These are phyloP conservation scores for Apodemia duryi DNA, from an alignment of 2,888 invertebrate genomes.

Conservation along the genomic window DNA sequence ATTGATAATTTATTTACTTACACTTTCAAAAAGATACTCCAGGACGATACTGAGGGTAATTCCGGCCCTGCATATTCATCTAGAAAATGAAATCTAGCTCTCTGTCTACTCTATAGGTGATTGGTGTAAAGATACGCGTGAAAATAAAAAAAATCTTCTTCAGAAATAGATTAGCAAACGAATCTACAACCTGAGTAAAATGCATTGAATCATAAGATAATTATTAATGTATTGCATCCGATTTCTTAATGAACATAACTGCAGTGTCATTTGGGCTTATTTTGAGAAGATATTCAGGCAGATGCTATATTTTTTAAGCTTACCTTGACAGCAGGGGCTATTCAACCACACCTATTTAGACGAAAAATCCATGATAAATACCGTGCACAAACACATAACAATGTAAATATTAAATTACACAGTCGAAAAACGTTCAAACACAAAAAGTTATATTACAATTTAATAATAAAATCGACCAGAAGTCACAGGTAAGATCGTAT, in stretches of 20 bases:
- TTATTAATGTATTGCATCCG: not conserved
- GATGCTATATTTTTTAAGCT: not conserved
- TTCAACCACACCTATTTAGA: not conserved
- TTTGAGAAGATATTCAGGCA: not conserved
- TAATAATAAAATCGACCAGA: constrained; percentile 1
- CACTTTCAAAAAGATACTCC: no score
- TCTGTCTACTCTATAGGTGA: no score
- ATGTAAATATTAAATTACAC: not conserved
- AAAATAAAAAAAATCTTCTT: not conserved
- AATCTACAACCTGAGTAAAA: not conserved
- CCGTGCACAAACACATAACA: not conserved
- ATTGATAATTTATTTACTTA: no score
- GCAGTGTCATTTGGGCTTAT: not conserved
- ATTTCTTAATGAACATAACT: not conserved
- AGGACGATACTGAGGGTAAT: no score
- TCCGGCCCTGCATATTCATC: no score
- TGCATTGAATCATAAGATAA: not conserved
- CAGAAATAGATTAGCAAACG: not conserved
- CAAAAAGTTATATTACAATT: constrained; percentile 3
- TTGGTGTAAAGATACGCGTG: no score
- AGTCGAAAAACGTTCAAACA: not conserved
- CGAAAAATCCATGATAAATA: constrained; percentile 6
- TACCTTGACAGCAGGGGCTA: constrained; percentile 8
- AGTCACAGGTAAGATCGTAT: constrained; percentile 20
- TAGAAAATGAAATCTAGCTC: no score